A percentile compares a stretch with the other conserved stretches of the same genome.
phyloP scores from a whole-genome alignment of 2,888 invertebrate genomes.

The Cataglyphis livida region DNA sequence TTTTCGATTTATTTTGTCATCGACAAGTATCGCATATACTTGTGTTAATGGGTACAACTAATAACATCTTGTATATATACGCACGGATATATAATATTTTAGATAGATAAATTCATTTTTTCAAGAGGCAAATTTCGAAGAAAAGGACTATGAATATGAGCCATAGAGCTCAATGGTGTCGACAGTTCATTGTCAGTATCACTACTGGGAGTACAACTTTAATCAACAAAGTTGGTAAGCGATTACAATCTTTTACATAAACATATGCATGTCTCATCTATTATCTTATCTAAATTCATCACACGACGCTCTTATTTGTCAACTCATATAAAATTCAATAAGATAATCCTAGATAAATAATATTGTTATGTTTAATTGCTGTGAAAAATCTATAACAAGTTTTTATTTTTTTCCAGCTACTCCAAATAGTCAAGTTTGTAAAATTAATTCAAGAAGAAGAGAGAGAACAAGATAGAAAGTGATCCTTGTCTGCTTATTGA shows the following conservation, averaged over 20 bases:
- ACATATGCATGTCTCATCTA: slow-evolving; percentile 66
- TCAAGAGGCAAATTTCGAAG: too few relatives aligned
- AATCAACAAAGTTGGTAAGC: slow-evolving; percentile 61
- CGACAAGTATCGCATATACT: too few relatives aligned
- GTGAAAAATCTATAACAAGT: slow-evolving; percentile 20
- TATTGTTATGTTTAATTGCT: slow-evolving; percentile 52
- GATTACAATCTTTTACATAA: slow-evolving; percentile 41
- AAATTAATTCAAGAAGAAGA: slow-evolving; percentile 22
- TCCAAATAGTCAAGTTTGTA: neutral
- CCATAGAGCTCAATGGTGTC: too few relatives aligned
- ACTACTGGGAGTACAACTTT: neutral
- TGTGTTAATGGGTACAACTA: too few relatives aligned
- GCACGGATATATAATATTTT: too few relatives aligned
- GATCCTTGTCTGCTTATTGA: slow-evolving; percentile 9
- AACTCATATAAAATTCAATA: slow-evolving; percentile 77
- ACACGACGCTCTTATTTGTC: slow-evolving; percentile 72
- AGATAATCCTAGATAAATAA: slow-evolving; percentile 70
- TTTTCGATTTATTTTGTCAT: too few relatives aligned
- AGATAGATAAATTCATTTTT: too few relatives aligned
- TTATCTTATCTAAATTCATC: slow-evolving; percentile 78
- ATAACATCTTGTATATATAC: too few relatives aligned
- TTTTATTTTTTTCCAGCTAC: slow-evolving; percentile 46
- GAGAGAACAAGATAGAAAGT: neutral
- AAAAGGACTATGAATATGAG: too few relatives aligned
- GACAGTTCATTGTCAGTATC: too few relatives aligned